phyloP scores from a whole-genome alignment of 2,113 vertebrate genomes.

The Dicrurus megarhynchus region DNA sequence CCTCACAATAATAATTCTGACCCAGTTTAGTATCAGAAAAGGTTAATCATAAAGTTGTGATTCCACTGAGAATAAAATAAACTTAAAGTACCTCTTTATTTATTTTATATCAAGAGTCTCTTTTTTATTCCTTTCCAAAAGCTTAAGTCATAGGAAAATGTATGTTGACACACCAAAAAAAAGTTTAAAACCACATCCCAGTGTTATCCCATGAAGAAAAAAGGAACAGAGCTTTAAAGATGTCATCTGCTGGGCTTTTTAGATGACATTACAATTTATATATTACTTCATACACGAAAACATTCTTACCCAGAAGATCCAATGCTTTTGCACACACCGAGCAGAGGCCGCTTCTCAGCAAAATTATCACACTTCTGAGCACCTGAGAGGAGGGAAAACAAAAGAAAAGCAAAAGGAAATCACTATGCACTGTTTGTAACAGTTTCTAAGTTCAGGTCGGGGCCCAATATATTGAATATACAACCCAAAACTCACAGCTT shows the following conservation, averaged over 20 bases:
- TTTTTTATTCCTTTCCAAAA: not conserved
- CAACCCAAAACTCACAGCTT: not conserved
- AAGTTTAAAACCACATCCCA: not conserved
- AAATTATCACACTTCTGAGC: constrained; percentile 88
- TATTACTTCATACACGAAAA: not conserved
- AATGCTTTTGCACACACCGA: constrained; percentile 94
- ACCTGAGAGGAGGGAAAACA: constrained; percentile 72
- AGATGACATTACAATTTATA: not conserved
- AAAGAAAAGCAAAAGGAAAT: not conserved
- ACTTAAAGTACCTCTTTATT: not conserved
- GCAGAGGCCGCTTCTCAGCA: constrained; percentile 91
- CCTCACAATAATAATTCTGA: not conserved
- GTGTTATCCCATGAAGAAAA: not conserved
- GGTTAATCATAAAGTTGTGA: not conserved
- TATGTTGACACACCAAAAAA: not conserved
- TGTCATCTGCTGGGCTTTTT: not conserved
- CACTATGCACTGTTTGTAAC: not conserved
- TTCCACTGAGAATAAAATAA: not conserved
- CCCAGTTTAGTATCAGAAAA: not conserved
- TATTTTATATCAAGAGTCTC: not conserved
- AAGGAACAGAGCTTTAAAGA: not conserved
- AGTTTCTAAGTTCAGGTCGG: too few relatives aligned
- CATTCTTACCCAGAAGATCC: constrained; percentile 94
- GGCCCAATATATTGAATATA: accelerated
- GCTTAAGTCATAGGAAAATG: not conserved